Evolutionary conservation across 2,797 vertebrate genomes (phyloP).

Genomic region (Erpetoichthys calabaricus): DNA sequence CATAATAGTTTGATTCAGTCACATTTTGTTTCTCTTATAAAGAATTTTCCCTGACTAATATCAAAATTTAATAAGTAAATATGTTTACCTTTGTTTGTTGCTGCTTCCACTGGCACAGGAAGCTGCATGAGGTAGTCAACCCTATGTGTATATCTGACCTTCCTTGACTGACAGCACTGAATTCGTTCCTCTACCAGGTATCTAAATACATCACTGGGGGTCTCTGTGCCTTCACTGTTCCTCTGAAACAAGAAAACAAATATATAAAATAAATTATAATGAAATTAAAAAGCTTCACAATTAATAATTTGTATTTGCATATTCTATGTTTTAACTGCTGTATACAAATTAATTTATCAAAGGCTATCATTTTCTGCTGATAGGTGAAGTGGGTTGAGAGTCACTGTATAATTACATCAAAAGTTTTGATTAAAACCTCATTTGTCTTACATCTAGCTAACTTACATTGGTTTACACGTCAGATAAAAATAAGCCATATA

Average conservation of each 20-base stretch:
- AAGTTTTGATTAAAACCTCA: too few relatives aligned
- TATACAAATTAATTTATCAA: too few relatives aligned
- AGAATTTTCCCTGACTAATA: too few relatives aligned
- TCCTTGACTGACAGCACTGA: constrained; percentile 87
- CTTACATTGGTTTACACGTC: too few relatives aligned
- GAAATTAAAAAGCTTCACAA: not conserved
- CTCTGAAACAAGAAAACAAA: constrained; percentile 48
- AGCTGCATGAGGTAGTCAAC: constrained; percentile 94
- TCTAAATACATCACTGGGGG: constrained; percentile 85
- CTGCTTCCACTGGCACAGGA: constrained; percentile 77
- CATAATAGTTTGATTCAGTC: too few relatives aligned
- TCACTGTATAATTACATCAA: too few relatives aligned
- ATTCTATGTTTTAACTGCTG: constrained; percentile 7
- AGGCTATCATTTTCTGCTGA: too few relatives aligned
- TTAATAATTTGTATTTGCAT: not conserved
- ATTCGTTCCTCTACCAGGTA: constrained; percentile 89
- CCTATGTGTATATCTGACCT: constrained; percentile 79
- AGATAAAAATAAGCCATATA: too few relatives aligned
- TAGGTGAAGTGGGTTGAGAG: too few relatives aligned
- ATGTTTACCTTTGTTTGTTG: constrained; percentile 77
- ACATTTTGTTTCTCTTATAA: too few relatives aligned
- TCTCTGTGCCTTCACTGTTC: constrained; percentile 78
- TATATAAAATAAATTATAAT: not conserved
- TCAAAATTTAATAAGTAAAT: too few relatives aligned
- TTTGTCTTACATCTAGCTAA: too few relatives aligned